phyloP scores from a whole-genome alignment of 2,113 vertebrate genomes.

The Eretmochelys imbricata region DNA sequence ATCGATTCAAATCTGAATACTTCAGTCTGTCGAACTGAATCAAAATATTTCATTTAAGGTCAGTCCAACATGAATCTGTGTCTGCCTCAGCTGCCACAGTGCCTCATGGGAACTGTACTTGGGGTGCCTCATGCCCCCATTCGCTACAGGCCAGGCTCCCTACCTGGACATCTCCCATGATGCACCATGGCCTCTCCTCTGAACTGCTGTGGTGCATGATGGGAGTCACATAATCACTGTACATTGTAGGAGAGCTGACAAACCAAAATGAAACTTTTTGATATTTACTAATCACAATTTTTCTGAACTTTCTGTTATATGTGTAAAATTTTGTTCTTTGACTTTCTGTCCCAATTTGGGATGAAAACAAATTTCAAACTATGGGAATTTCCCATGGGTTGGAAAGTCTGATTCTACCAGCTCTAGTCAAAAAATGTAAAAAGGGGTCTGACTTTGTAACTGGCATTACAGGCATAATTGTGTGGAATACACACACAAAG shows the following conservation, averaged over 20 bases:
- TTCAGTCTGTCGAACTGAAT: background rate
- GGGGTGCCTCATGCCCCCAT: background rate
- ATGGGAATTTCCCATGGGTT: rapidly evolving
- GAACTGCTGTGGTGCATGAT: background rate
- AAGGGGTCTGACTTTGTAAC: background rate
- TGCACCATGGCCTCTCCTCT: background rate
- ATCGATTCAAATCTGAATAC: background rate
- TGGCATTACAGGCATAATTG: too few species aligned
- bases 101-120: background rate
- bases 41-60: background rate
- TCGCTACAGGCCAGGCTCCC: background rate
- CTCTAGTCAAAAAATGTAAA: rapidly evolving
- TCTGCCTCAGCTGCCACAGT: background rate
- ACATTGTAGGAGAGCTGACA: background rate
- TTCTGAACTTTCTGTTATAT: background rate
- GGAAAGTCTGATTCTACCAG: rapidly evolving
- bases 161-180: background rate
- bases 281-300: rapidly evolving
- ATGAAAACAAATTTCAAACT: background rate
- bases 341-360: rapidly evolving
- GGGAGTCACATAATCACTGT: background rate
- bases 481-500: background rate
- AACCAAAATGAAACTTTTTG: background rate
- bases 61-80: background rate
- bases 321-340: background rate